phyloP scores from a whole-genome alignment of 1,140 invertebrate species.

The Coenobita brevimanus region DNA sequence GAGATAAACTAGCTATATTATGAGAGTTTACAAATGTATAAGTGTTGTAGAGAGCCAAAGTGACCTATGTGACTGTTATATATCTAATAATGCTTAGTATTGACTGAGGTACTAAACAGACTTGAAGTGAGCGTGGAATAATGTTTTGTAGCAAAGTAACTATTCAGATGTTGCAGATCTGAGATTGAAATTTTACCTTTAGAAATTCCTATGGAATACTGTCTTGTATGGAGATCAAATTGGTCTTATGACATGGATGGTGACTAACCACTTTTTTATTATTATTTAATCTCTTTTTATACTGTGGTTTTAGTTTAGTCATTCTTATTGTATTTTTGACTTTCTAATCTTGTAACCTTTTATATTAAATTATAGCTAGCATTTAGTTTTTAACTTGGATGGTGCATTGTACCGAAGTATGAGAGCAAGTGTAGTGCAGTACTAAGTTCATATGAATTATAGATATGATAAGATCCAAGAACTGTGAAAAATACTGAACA shows the following conservation, averaged over 20 bases:
- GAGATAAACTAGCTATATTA: too few species aligned
- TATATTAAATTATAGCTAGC: too few species aligned
- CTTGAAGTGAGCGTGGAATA: too few species aligned
- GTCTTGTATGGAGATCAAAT: slow-evolving; percentile 46
- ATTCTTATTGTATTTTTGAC: slow-evolving; percentile 29
- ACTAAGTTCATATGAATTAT: too few species aligned
- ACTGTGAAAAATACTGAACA: too few species aligned
- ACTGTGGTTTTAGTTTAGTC: slow-evolving; percentile 41
- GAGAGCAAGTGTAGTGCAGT: too few species aligned
- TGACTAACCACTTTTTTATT: slow-evolving; percentile 38
- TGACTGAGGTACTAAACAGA: too few species aligned
- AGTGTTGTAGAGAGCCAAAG: too few species aligned
- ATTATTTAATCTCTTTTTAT: slow-evolving; percentile 40
- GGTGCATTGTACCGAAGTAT: background rate
- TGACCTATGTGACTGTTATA: too few species aligned
- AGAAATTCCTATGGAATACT: slow-evolving; percentile 62
- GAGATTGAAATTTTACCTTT: slow-evolving; percentile 33
- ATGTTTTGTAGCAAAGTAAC: slow-evolving; percentile 5
- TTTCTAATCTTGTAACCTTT: background rate
- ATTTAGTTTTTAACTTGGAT: background rate
- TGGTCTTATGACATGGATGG: slow-evolving; percentile 52
- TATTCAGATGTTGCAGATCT: slow-evolving; percentile 41
- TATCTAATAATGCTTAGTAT: too few species aligned
- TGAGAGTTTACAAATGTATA: too few species aligned
- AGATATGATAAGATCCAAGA: too few species aligned